Base-by-base conservation (phyloP, 2,888 invertebrate species). In the Malthinus seriepunctatus region DNA sequence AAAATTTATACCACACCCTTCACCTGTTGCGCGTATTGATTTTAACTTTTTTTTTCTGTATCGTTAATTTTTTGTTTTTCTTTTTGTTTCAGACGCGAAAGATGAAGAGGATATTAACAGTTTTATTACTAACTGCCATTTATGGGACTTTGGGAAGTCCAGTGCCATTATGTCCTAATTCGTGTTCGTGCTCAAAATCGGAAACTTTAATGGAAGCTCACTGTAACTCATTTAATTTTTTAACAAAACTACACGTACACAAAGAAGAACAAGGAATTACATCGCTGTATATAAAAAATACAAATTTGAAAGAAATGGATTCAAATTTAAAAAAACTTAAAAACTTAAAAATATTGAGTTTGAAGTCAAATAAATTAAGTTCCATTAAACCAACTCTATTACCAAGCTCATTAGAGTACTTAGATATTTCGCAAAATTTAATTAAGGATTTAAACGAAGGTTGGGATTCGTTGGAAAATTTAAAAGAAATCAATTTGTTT, bases 181-280 rank as follows among this genome's bases (percentile, higher is more conserved):
- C 79, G 65, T 84, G 85, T 69, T 76, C 79, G 47, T 85, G 87
- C 71, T 83, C 83, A 62, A 81, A 83, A 33, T 84, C 86, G 12
- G 85, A 87, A n/a, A 88, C 89, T 73, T 86, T 88, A 64, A 86
- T 90, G 33, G 82, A 90, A 60, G 82, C 84, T 32, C 83, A 84
- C 61, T 87, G 86, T 73, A 83, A 85, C 56, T 80, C 85, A 51
- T 89, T 93, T 70, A 87, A 88, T 63, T 90, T 91, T 44, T 86
- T 92, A 8, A 88, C 91, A 78, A 93, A 84, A 63, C 53, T 71
- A 10, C 60, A 68, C 10, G 66, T 71, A 31, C 56, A 58, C 8
- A 76, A 76, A 62, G 72, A 76, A 56, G 67, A 70, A 45, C 65
- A 68, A 23, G 63, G 61, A 8, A 69, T 79, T 39, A 67, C 62